Percentiles rank a stretch among this genome's conserved stretches.
These are phyloP conservation scores for Corapipo altera DNA, from an alignment of 2,113 vertebrate genomes.

Conservation along the genomic window DNA sequence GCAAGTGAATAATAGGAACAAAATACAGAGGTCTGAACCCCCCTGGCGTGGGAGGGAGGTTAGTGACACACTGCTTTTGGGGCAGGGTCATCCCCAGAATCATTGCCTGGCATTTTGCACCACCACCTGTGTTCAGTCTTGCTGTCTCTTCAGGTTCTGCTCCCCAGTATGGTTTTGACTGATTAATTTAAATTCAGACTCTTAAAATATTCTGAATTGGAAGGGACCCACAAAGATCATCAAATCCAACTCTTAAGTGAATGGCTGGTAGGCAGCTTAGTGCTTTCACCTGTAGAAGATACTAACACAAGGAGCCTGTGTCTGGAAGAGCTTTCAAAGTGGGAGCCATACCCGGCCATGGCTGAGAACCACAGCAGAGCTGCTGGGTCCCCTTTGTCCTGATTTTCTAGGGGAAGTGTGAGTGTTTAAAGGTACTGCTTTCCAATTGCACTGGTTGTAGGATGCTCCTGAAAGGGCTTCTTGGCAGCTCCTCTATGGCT, in stretches of 20 bases:
- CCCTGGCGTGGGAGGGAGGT: rapidly evolving
- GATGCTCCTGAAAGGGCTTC: background rate
- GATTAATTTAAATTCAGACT: background rate
- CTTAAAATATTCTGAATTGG: background rate
- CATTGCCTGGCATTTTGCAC: background rate
- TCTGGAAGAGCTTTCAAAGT: background rate
- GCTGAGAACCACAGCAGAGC: rapidly evolving
- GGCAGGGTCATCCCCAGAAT: background rate
- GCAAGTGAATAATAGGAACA: background rate
- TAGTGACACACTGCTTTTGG: background rate
- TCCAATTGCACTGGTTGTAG: rapidly evolving
- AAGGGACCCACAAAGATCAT: background rate
- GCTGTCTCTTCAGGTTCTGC: background rate
- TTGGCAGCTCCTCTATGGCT: background rate
- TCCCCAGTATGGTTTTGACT: rapidly evolving
- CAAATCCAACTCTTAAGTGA: background rate
- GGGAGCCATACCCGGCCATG: rapidly evolving
- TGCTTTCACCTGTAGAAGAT: background rate
- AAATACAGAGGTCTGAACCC: background rate
- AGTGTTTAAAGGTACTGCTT: background rate
- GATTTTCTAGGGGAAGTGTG: background rate
- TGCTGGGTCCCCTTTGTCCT: rapidly evolving
- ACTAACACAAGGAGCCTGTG: background rate
- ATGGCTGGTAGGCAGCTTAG: background rate
- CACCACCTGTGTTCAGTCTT: rapidly evolving